Conservation (phyloP, 2,888 invertebrate species). For the Salpingus planirostris region DNA sequence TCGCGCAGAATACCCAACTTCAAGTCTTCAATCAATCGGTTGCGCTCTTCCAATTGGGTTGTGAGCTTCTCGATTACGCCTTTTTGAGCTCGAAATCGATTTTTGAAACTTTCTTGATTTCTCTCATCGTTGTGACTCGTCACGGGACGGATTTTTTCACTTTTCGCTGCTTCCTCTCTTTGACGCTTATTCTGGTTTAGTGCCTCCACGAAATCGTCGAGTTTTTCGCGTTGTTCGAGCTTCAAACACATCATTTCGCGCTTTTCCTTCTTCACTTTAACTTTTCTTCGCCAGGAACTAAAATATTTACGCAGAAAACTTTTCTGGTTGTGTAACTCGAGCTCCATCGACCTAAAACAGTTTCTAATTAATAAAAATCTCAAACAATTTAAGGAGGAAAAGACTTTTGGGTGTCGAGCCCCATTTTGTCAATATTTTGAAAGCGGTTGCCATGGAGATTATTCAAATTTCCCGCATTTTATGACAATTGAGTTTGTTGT, state of each 20-base stretch:
- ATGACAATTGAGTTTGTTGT: too few relatives aligned
- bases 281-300: slow-evolving; percentile 18
- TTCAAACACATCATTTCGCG: slow-evolving; percentile 8
- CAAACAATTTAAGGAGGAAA: too few relatives aligned
- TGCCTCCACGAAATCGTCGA: slow-evolving; percentile 26
- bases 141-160: slow-evolving; percentile 1
- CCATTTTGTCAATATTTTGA: too few relatives aligned
- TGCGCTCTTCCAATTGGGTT: slow-evolving; percentile 61
- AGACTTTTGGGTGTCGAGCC: too few relatives aligned
- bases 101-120: slow-evolving; percentile 19
- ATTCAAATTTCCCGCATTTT: too few relatives aligned
- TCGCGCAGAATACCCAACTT: slow-evolving; percentile 60
- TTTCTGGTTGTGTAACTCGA: too few relatives aligned
- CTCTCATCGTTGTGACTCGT: slow-evolving; percentile 1
- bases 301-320: neutral
- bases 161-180: slow-evolving; percentile 6
- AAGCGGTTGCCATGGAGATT: too few relatives aligned
- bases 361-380: too few relatives aligned
- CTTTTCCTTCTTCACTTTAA: slow-evolving; percentile 16
- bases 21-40: slow-evolving; percentile 62
- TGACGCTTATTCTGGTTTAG: slow-evolving; percentile 21
- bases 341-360: too few relatives aligned
- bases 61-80: slow-evolving; percentile 65
- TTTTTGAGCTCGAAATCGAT: slow-evolving; percentile 58
- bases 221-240: slow-evolving; percentile 22